Evolutionary conservation across 2,113 vertebrate species (phyloP).

Genomic region (Zosterops japonicus): DNA sequence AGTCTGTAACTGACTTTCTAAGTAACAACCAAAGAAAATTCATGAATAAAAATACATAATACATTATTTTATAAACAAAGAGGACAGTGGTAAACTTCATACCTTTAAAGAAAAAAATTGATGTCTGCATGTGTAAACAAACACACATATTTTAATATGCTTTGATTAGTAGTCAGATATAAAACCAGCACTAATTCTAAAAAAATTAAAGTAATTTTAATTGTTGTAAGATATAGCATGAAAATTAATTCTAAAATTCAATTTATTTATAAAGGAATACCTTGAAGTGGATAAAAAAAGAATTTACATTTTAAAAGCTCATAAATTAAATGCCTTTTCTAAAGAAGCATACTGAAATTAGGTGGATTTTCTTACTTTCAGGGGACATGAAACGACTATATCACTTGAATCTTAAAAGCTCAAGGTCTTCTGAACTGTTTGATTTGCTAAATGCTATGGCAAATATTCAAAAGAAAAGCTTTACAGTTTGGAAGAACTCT

Average conservation of each 20-base stretch:
- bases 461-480: not conserved
- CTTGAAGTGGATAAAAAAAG: not conserved
- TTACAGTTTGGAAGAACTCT: not conserved
- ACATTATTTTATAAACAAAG: not conserved
- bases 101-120: not conserved
- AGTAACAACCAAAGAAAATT: not conserved
- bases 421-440: not conserved
- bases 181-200: slow-evolving; percentile 31
- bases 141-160: not conserved
- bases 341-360: not conserved
- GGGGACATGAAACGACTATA: not conserved
- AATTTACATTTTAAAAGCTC: slow-evolving; percentile 26
- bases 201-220: not conserved
- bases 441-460: not conserved
- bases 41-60: not conserved
- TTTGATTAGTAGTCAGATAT: not conserved
- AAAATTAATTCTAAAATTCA: slow-evolving; percentile 22
- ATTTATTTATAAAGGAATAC: not conserved
- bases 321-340: slow-evolving; percentile 17
- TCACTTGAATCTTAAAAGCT: not conserved
- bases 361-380: not conserved
- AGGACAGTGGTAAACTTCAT: not conserved
- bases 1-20: not conserved
- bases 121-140: not conserved
- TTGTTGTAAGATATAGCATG: not conserved